Evolutionary conservation across 2,797 vertebrate genomes (phyloP).

Genomic region (Cynodonichthys magdalenae): DNA sequence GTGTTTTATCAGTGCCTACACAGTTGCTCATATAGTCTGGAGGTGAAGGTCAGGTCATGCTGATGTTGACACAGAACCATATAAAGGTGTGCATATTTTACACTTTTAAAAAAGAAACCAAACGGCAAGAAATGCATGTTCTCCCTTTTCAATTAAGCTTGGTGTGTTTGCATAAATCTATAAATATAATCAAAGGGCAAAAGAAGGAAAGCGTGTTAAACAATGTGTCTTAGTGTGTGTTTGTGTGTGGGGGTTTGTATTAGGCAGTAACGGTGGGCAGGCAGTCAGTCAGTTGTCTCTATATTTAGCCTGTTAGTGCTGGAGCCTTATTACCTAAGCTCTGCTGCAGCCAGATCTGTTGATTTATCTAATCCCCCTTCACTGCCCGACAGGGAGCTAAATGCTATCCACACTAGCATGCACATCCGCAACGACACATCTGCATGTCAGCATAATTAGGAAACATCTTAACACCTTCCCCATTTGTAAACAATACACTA

Average conservation of each 20-base stretch:
- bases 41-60: conserved; percentile 5
- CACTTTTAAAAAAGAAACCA: conserved; percentile 13
- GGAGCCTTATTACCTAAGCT: conserved; percentile 75
- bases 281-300: conserved; percentile 68
- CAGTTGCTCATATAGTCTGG: conserved; percentile 4
- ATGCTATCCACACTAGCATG: conserved; percentile 32
- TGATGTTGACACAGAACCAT: not conserved
- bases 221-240: conserved; percentile 17
- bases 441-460: conserved; percentile 49
- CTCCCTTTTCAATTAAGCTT: not conserved
- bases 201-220: conserved; percentile 12
- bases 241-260: conserved; percentile 30
- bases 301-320: conserved; percentile 75
- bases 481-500: conserved; percentile 44
- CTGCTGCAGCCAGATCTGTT: conserved; percentile 76
- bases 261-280: conserved; percentile 64
- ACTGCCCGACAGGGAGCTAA: conserved; percentile 55
- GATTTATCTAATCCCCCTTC: conserved; percentile 73
- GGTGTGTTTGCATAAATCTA: not conserved
- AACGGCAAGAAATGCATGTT: not conserved
- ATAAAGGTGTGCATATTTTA: conserved; percentile 5
- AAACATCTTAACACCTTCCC: conserved; percentile 40
- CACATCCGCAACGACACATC: conserved; percentile 23
- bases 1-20: not conserved
- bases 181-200: conserved; percentile 14